A percentile compares a stretch with the other conserved stretches of the same genome.
Conservation (phyloP, 1,140 invertebrate species). For the Trichoplusia ni region DNA sequence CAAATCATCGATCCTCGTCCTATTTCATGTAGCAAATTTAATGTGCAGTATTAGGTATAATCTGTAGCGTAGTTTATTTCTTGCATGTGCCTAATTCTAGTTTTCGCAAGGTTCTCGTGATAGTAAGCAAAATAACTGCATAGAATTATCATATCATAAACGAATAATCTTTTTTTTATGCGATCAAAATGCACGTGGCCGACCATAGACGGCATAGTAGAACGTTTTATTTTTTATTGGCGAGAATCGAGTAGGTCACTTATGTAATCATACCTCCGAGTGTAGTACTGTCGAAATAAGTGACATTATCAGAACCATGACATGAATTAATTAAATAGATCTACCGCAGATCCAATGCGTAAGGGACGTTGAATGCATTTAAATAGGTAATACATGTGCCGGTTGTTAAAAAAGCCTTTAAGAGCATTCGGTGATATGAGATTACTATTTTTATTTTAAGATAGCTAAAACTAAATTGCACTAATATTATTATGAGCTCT, state of each 20-base stretch:
- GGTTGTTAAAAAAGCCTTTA: neutral
- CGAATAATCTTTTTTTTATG: too few species aligned
- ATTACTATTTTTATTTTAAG: too few species aligned
- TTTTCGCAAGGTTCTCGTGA: too few species aligned
- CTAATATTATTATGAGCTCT: too few species aligned
- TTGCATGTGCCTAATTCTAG: too few species aligned
- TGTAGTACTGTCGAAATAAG: slow-evolving; percentile 25
- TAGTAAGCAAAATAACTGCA: too few species aligned
- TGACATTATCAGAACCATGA: slow-evolving; percentile 12
- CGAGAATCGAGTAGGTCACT: neutral
- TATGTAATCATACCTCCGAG: slow-evolving; percentile 1
- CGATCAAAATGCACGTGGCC: neutral
- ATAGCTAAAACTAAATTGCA: too few species aligned
- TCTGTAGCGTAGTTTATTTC: too few species aligned
- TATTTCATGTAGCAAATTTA: too few species aligned
- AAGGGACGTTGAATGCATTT: neutral
- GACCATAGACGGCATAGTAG: neutral
- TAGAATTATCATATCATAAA: too few species aligned
- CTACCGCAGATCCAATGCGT: slow-evolving; percentile 14
- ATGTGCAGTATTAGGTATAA: too few species aligned
- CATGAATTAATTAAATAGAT: slow-evolving; percentile 32
- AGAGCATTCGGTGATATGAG: neutral
- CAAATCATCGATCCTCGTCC: neutral
- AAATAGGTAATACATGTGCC: slow-evolving; percentile 4
- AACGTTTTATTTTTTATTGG: neutral